Conservation (phyloP, 2,113 vertebrate genomes). For the Eurystomus gularis region DNA sequence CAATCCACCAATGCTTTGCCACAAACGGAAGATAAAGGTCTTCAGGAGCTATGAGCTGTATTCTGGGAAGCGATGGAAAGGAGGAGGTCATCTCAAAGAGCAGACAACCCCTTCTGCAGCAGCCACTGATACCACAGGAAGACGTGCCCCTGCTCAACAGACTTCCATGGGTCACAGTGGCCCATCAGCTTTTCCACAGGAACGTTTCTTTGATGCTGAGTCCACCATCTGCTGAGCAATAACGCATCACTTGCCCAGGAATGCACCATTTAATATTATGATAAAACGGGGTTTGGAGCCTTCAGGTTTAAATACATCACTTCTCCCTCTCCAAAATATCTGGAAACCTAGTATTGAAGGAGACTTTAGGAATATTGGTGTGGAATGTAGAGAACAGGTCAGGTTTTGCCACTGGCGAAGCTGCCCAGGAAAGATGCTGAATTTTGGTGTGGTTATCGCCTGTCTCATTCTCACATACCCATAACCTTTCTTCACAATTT, state of each 20-base stretch:
- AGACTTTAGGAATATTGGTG: not conserved
- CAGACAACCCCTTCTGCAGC: not conserved
- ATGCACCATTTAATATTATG: not conserved
- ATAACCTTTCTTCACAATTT: not conserved
- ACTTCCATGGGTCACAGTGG: fast-evolving
- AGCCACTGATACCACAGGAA: not conserved
- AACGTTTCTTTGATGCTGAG: not conserved
- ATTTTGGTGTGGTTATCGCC: not conserved
- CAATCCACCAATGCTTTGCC: not conserved
- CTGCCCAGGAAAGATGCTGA: not conserved
- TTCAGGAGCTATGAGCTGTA: not conserved
- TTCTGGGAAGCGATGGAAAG: not conserved
- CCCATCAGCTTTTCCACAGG: not conserved
- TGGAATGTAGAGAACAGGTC: not conserved
- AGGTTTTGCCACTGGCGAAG: not conserved
- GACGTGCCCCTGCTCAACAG: not conserved
- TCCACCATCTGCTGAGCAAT: not conserved
- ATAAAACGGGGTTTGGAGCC: not conserved
- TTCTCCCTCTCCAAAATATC: not conserved
- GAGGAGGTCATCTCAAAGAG: fast-evolving
- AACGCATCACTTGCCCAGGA: not conserved
- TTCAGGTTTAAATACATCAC: not conserved
- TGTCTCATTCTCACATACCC: not conserved
- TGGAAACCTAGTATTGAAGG: not conserved
- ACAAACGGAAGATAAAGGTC: not conserved